Percentiles rank a stretch among this genome's conserved stretches.
phyloP scores from a whole-genome alignment of 2,888 invertebrate genomes.

The Phengaris arion region DNA sequence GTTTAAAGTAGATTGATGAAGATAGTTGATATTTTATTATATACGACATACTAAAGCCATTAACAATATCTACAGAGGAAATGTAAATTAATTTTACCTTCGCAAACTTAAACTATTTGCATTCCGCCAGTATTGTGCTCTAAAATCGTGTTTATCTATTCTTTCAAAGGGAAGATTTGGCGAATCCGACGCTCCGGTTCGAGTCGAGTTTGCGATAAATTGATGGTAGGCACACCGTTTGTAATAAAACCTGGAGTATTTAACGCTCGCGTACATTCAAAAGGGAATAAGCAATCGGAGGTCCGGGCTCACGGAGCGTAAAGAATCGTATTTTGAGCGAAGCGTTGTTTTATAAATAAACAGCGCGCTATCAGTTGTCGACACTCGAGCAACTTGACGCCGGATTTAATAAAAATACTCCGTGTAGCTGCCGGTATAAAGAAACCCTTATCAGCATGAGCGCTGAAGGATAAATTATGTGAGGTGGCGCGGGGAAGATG shows the following conservation, averaged over 20 bases:
- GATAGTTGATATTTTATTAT: background rate
- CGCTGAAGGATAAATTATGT: constrained; percentile 77
- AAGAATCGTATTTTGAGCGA: constrained; percentile 63
- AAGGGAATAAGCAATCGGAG: constrained; percentile 40
- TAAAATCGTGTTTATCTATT: constrained; percentile 23
- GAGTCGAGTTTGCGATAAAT: constrained; percentile 40
- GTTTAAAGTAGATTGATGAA: background rate
- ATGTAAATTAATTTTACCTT: constrained; percentile 5
- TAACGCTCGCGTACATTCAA: constrained; percentile 38
- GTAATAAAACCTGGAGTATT: constrained; percentile 41
- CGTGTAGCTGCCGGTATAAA: constrained; percentile 57
- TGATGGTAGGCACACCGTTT: constrained; percentile 41
- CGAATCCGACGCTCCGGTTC: constrained; percentile 30
- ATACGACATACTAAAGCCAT: background rate
- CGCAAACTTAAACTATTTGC: constrained; percentile 11
- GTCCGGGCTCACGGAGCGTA: constrained; percentile 43
- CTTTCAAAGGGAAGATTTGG: constrained; percentile 28
- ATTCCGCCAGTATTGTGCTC: constrained; percentile 14
- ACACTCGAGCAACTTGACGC: constrained; percentile 71
- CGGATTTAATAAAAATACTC: constrained; percentile 68
- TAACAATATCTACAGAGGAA: background rate
- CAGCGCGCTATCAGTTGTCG: constrained; percentile 71
- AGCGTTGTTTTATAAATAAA: constrained; percentile 76
- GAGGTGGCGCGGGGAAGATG: constrained; percentile 68
- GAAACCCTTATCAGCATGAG: constrained; percentile 72